phyloP scores from a whole-genome alignment of 2,888 invertebrate genomes.

The Rotaria socialis region DNA sequence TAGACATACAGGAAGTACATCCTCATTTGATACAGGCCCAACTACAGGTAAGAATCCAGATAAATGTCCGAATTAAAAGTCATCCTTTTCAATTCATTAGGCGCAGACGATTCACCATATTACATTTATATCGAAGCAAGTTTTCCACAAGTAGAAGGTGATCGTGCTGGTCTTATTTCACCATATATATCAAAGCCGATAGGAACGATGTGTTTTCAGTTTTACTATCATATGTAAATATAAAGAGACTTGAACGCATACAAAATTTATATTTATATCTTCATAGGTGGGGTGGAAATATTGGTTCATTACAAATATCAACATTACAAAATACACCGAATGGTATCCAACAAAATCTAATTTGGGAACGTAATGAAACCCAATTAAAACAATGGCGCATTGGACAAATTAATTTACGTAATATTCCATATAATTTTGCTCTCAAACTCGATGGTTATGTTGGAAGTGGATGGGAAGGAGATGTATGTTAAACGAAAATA shows the following conservation, averaged over 20 bases:
- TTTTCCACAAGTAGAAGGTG: conserved; percentile 49
- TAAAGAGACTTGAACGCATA: background rate
- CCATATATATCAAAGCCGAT: conserved; percentile 47
- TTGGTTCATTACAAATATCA: conserved; percentile 34
- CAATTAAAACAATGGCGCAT: conserved; percentile 36
- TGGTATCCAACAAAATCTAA: background rate
- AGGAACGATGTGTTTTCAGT: background rate
- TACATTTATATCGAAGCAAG: conserved; percentile 53
- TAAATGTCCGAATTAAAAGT: no score
- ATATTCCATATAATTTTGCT: conserved; percentile 41
- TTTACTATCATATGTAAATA: conserved; percentile 24
- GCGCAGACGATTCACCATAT: conserved; percentile 49
- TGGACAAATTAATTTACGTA: conserved; percentile 13
- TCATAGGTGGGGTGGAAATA: background rate
- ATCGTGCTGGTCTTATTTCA: conserved; percentile 51
- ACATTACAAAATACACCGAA: background rate
- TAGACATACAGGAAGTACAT: conserved; percentile 28
- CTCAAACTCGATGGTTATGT: conserved; percentile 40
- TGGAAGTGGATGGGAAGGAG: conserved; percentile 34
- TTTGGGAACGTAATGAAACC: conserved; percentile 35
- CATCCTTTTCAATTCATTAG: background rate
- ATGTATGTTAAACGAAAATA: conserved; percentile 3
- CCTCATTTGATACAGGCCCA: conserved; percentile 8
- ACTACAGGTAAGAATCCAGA: background rate
- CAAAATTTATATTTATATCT: background rate